These are phyloP conservation scores for Sardina pilchardus DNA, from an alignment of 2,113 vertebrate species.

Conservation along the genomic window DNA sequence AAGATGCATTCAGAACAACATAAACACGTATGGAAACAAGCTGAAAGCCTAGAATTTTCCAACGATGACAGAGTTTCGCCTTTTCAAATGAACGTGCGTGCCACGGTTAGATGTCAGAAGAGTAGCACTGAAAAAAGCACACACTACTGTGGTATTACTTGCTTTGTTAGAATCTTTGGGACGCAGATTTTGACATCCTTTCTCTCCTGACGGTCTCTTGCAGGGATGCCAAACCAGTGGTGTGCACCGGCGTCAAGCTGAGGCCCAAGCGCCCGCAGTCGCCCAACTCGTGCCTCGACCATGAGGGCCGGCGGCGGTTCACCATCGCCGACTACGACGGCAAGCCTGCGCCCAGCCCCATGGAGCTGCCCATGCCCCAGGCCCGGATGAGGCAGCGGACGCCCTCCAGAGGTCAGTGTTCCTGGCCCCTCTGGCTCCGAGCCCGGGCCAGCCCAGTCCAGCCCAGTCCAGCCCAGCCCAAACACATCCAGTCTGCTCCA, in stretches of 20 bases:
- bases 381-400: slow-evolving; percentile 82
- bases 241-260: slow-evolving; percentile 64
- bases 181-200: background rate
- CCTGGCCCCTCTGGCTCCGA: background rate
- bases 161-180: background rate
- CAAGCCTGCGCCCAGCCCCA: slow-evolving; percentile 62
- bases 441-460: background rate
- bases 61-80: background rate
- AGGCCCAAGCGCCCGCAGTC: slow-evolving; percentile 78
- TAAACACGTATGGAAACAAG: no score
- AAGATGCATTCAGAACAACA: background rate
- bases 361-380: slow-evolving; percentile 69
- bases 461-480: background rate
- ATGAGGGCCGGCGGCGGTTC: slow-evolving; percentile 74
- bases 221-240: slow-evolving; percentile 75
- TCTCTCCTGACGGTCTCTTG: slow-evolving; percentile 13
- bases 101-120: no score
- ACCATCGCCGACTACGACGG: slow-evolving; percentile 73
- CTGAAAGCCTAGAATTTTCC: background rate
- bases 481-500: background rate
- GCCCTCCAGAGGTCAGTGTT: slow-evolving; percentile 72
- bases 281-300: slow-evolving; percentile 87
- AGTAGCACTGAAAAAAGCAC: background rate
- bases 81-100: no score
- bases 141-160: background rate